Base-by-base conservation (phyloP, 2,888 invertebrate species). In the Cosmia pyralina region DNA sequence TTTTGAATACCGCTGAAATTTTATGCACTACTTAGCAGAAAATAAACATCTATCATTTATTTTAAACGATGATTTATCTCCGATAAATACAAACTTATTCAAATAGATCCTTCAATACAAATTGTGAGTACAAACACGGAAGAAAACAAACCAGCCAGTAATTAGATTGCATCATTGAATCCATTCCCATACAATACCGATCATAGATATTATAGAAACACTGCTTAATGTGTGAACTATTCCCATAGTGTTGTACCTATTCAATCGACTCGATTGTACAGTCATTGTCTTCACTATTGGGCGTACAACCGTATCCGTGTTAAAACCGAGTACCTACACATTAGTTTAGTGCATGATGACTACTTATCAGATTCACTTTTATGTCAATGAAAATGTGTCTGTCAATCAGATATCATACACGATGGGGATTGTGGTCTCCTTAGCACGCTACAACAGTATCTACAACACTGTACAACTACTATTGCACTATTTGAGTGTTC, bases 111-210 rank as follows among this genome's bases (percentile, higher is more conserved):
- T 72, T 65, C 70, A 70, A 70, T 73, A 75, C 70, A 75, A 69
- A 57, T 48, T 60, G 60, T 64, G 44, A 55, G 60, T 75, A 69
- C 72, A 71, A 81, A 81, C 78, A 75, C 84, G 82, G 83, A 85
- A 82, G 84, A 81, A 81, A 85, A 83, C 72, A 78, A 71, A 59
- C 41, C 63, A 59, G 79, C 15, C 38, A 11, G 50, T 80, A 80
- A 77, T 81, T 69, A 78, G 79, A 85, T 87, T 87, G 85, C 85
- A 79, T 87, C 81, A 83, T 71, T 81, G 73, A 78, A 80, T 79
- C 71, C 68, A 79, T 86, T 86, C 86, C 71, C 86, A 86, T 79
- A 83, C 82, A 78, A 81, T 81, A 87, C 87, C 76, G 85, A 86
- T 82, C 76, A 62, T 71, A 86, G 80, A 85, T 84, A 84, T 73